These are phyloP conservation scores for Schlechtendalia chinensis DNA, from an alignment of 1,140 invertebrate genomes.

Conservation along the genomic window DNA sequence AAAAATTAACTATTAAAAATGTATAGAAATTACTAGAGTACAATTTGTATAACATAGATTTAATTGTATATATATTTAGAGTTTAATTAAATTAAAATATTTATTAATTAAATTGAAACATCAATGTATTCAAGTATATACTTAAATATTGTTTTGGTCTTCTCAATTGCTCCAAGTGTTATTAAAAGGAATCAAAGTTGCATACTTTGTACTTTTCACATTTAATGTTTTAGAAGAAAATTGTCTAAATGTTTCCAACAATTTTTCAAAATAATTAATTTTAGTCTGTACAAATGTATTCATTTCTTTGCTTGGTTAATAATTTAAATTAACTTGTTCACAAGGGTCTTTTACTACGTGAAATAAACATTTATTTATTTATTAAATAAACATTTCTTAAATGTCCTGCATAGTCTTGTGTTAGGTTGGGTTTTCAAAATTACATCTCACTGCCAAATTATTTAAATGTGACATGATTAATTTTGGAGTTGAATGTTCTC, in stretches of 20 bases:
- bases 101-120: no score
- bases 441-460: neutral
- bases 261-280: constrained; percentile 36
- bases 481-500: neutral
- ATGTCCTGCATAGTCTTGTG: constrained; percentile 59
- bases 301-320: neutral
- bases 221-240: neutral
- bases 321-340: constrained; percentile 68
- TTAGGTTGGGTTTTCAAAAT: constrained; percentile 51
- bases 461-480: neutral
- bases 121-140: no score
- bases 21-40: no score
- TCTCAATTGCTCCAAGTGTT: constrained; percentile 48
- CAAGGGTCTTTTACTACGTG: constrained; percentile 74
- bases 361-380: constrained; percentile 76
- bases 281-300: constrained; percentile 17
- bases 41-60: no score
- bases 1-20: no score
- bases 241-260: neutral
- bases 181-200: constrained; percentile 45
- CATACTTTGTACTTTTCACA: neutral
- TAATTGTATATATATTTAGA: no score
- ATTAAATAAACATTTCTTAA: constrained; percentile 60
- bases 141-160: constrained; percentile 3
- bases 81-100: no score